These are phyloP conservation scores for Pseudochirops corinnae DNA, from an alignment of 2,797 vertebrate species.

Conservation along the genomic window DNA sequence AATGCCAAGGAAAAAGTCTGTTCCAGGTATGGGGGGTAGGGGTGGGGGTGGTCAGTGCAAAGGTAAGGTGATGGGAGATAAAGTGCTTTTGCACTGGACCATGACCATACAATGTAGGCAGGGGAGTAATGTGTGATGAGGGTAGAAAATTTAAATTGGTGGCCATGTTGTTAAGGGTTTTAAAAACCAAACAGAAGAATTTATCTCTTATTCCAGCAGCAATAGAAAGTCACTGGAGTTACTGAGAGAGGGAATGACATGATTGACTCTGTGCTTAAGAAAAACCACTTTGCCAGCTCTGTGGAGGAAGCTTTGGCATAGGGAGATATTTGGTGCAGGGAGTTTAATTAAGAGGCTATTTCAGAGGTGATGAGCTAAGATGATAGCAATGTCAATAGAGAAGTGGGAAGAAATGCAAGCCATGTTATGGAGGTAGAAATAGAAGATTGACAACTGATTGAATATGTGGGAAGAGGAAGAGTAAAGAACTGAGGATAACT, in stretches of 20 bases:
- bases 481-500: background rate
- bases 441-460: background rate
- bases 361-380: background rate
- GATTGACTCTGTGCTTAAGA: background rate
- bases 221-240: background rate
- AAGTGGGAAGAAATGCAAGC: background rate
- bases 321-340: background rate
- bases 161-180: background rate
- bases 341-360: background rate
- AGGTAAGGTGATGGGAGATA: background rate
- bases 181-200: background rate
- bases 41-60: background rate
- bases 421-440: background rate
- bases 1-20: background rate
- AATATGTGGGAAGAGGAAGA: background rate
- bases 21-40: background rate
- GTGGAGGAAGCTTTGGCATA: background rate
- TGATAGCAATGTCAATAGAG: background rate
- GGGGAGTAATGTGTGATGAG: background rate
- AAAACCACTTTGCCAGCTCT: background rate
- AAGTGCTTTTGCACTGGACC: background rate
- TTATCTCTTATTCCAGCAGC: background rate
- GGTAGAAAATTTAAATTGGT: background rate
- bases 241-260: background rate
- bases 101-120: background rate